Percentiles rank a stretch among this genome's conserved stretches.
Evolutionary conservation across 1,140 invertebrate species (phyloP).

Genomic region (Cecropterus lyciades): DNA sequence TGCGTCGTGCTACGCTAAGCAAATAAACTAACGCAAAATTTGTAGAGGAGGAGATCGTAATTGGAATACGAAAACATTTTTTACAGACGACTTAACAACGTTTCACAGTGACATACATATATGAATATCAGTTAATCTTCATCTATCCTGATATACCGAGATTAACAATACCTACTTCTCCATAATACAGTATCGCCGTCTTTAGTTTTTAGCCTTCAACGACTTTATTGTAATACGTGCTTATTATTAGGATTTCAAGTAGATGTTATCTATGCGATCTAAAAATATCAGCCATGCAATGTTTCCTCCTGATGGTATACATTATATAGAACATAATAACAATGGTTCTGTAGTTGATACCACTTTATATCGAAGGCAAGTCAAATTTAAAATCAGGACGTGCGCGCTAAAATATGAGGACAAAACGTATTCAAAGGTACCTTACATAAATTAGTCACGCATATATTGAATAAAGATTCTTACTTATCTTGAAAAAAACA

Average conservation of each 20-base stretch:
- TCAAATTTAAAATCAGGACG: neutral
- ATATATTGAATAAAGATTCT: neutral
- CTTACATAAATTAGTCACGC: neutral
- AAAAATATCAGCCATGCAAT: neutral
- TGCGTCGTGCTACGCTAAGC: slow-evolving; percentile 43
- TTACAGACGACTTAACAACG: too few species aligned
- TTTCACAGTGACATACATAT: too few species aligned
- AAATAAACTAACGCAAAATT: slow-evolving; percentile 10
- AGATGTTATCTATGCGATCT: neutral
- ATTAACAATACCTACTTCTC: neutral
- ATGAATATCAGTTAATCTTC: too few species aligned
- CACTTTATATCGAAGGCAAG: neutral
- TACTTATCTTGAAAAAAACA: neutral
- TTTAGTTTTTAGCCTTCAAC: too few species aligned
- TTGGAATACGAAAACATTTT: neutral
- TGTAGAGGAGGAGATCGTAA: too few species aligned
- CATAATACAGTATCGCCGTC: neutral
- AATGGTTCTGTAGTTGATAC: slow-evolving; percentile 26
- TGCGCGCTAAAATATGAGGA: neutral
- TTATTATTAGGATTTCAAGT: too few species aligned
- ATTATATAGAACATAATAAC: slow-evolving; percentile 19
- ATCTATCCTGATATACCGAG: too few species aligned
- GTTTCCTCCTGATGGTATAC: neutral
- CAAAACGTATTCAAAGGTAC: neutral
- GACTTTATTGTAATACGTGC: too few species aligned